Evolutionary conservation across 2,797 vertebrate species (phyloP).

Genomic region (Oryzias dopingdopingensis): DNA sequence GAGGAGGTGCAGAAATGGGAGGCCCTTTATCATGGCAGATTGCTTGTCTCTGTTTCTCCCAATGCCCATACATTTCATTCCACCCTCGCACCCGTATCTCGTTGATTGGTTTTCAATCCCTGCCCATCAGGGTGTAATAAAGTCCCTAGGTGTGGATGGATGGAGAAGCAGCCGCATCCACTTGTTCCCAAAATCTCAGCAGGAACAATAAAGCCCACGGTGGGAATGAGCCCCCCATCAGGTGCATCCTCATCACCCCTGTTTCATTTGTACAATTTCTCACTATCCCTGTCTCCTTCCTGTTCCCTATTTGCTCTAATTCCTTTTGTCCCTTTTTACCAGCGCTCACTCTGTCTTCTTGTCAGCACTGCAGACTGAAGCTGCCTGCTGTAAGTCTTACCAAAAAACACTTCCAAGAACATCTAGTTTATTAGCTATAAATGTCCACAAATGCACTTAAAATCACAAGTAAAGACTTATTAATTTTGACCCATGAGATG

Average conservation of each 20-base stretch:
- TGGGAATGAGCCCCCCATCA: conserved; percentile 39
- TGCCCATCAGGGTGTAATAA: conserved; percentile 71
- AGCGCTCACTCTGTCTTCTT: conserved; percentile 7
- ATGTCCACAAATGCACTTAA: conserved; percentile 9
- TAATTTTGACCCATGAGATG: neutral
- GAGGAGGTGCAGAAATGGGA: conserved; percentile 40
- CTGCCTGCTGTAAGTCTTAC: conserved; percentile 23
- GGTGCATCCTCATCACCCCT: conserved; percentile 35
- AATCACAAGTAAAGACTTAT: conserved; percentile 2
- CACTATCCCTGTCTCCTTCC: conserved; percentile 20
- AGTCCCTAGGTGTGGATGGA: conserved; percentile 72
- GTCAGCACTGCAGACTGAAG: conserved; percentile 13
- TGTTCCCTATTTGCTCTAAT: conserved; percentile 27
- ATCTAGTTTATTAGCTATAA: too few species aligned
- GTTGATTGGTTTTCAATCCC: conserved; percentile 73
- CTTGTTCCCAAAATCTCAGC: conserved; percentile 53
- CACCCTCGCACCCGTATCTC: conserved; percentile 48
- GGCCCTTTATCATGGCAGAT: conserved; percentile 79
- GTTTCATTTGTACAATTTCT: conserved; percentile 34
- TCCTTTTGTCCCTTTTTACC: conserved; percentile 2
- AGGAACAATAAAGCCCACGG: conserved; percentile 44
- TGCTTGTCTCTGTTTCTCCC: conserved; percentile 71
- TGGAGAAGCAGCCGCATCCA: conserved; percentile 50
- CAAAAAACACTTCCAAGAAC: conserved; percentile 35
- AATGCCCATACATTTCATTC: conserved; percentile 56